Evolutionary conservation across 2,797 vertebrate genomes (phyloP), one percentile per base, ranked within the genome.

Genomic region (Euthynnus affinis): DNA sequence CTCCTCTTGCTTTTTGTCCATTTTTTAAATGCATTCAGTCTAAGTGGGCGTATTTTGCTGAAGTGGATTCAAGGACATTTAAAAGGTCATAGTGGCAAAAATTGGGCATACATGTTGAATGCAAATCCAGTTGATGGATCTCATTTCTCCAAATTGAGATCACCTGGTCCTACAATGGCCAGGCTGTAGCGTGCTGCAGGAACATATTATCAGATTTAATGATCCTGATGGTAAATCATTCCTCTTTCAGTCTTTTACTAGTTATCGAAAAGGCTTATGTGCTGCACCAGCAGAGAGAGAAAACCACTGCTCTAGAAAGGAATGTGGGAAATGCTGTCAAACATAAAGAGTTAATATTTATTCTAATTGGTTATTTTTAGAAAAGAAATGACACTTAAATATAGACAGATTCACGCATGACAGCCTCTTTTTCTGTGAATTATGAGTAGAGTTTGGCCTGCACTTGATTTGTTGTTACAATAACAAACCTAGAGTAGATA

Each of bases 181-280:
- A 2, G 83, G 87, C 84, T 90, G 17, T 85, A 73, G 87, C 12
- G 49, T 92, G 94, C 86, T 42, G 85, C 89, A 82, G 88, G 92
- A 92, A 94, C 94, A 94, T 92, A 95, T 95, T 96, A 96, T 95
- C 93, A 94, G 93, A 93, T 90, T 95, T 96, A 95, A 94, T 93
- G 90, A 93, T 94, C 90, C 89, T 93, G 95, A 95, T 92, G 94
- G 93, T 90, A 95, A 95, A 95, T 96, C 95, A 93, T 93, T 93
- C 90, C 92, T 90, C 90, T 92, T 94, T 93, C 91, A 92, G 92
- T 89, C 87, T 94, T 92, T 93, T 90, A 94, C 92, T 78, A 74
- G 93, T 90, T 95, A 95, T 95, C 94, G 78, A 71, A 88, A 92
- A 96, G 95, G 95, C 97, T 96, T 97, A 96, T 96, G 95, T 92